Base-by-base conservation (phyloP, 2,113 vertebrate genomes). In the Pangasianodon hypophthalmus region DNA sequence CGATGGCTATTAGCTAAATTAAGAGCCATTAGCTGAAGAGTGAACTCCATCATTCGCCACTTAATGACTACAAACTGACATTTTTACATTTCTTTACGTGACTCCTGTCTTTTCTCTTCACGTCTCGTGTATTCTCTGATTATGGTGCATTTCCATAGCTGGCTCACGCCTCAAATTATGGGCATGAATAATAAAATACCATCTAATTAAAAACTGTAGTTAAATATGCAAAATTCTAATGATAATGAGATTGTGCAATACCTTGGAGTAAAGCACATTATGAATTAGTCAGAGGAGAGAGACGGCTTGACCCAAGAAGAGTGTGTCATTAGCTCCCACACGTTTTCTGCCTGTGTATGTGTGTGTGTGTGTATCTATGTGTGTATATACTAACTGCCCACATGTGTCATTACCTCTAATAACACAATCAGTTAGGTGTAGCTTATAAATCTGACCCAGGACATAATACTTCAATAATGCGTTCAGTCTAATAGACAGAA, bases 121-220 rank as follows among this genome's bases (percentile, higher is more conserved):
- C 94, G 90, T 89, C 92, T 92, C 90, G 44, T 75, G 71, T 85
- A 80, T 90, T 87, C 75, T 86, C 80, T 92, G 88, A 85, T 77
- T 88, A 88, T 87, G 48, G 87, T 41, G 71, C 29, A 54, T 90
- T 92, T 89, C 87, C 95, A 95, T 95, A 96, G 96, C 95, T 94
- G 91, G 95, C 96, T 96, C 96, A 96, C 91, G 96, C 96, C 96
- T 97, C 96, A 98, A 98, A 99, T 99, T 99, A 99, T 99, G 98
- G 98, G 97, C 98, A 99, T 99, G 98, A 99, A 99, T 99, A 99
- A 99, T 99, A 98, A 98, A 99, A 98, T 98, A 97, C 97, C 96
- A 96, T 98, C 98, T 99, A 99, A 99, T 99, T 99, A 99, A 99
- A 99, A 99, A 98, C 95, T 96, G 97, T 97, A 97, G 98, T 99